A percentile compares a stretch with the other conserved stretches of the same genome.
These are phyloP conservation scores for Endotricha flammealis DNA, from an alignment of 2,888 invertebrate genomes.

Conservation along the genomic window DNA sequence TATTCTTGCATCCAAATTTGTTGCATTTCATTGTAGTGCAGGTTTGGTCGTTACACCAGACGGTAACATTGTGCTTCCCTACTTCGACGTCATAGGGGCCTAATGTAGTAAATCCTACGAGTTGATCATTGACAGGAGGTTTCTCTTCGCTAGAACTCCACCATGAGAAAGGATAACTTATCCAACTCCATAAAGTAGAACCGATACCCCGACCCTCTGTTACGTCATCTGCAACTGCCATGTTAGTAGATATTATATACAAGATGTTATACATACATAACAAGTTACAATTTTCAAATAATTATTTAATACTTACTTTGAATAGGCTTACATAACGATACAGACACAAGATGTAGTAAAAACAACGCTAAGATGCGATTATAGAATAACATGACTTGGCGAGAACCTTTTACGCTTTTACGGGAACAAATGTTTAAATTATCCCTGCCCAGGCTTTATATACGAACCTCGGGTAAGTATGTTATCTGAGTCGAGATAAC, in stretches of 20 bases:
- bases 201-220: slow-evolving; percentile 54
- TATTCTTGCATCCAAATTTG: slow-evolving; percentile 49
- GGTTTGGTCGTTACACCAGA: slow-evolving; percentile 70
- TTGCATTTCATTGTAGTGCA: slow-evolving; percentile 68
- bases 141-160: slow-evolving; percentile 43
- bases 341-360: slow-evolving; percentile 38
- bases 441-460: slow-evolving; percentile 51
- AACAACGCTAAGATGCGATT: slow-evolving; percentile 37
- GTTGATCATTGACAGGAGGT: slow-evolving; percentile 32
- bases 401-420: slow-evolving; percentile 27
- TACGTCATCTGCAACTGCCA: slow-evolving; percentile 47
- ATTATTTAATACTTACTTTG: slow-evolving; percentile 46
- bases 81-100: slow-evolving; percentile 43
- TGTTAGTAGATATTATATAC: slow-evolving; percentile 5
- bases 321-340: slow-evolving; percentile 47
- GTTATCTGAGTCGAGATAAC: slow-evolving; percentile 65
- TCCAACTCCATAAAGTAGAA: slow-evolving; percentile 65
- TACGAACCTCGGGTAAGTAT: slow-evolving; percentile 39
- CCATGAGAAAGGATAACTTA: slow-evolving; percentile 67
- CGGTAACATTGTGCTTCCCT: slow-evolving; percentile 52
- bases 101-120: slow-evolving; percentile 33
- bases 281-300: not conserved
- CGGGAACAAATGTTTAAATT: slow-evolving; percentile 54
- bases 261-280: slow-evolving; percentile 6
- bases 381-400: slow-evolving; percentile 40